These are phyloP conservation scores for Drosophila tropicalis DNA, from an alignment of 1,140 invertebrate genomes.

Conservation along the genomic window DNA sequence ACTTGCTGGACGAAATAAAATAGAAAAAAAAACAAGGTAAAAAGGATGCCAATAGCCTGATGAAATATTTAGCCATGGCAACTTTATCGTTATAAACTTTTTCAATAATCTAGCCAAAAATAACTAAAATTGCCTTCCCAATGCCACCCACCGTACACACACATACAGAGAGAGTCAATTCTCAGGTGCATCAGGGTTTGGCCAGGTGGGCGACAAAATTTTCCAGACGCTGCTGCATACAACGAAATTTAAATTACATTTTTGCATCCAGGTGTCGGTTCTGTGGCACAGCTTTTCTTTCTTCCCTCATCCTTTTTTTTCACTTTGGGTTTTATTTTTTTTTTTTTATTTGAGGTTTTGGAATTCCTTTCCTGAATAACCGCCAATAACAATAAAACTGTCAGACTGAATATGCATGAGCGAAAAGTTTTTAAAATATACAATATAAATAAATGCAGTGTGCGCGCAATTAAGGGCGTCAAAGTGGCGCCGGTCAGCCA, in stretches of 20 bases:
- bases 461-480: slow-evolving; percentile 73
- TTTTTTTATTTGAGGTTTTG: slow-evolving; percentile 7
- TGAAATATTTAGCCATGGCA: slow-evolving; percentile 71
- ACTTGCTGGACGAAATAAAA: slow-evolving; percentile 61
- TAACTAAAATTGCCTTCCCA: slow-evolving; percentile 48
- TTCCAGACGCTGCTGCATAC: slow-evolving; percentile 27
- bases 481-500: slow-evolving; percentile 45
- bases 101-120: slow-evolving; percentile 70
- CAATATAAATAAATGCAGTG: slow-evolving; percentile 77
- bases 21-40: background rate
- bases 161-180: slow-evolving; percentile 35
- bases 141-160: background rate
- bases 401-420: slow-evolving; percentile 76
- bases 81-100: slow-evolving; percentile 75
- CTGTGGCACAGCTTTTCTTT: background rate
- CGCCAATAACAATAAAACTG: slow-evolving; percentile 79
- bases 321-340: background rate
- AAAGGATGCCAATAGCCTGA: slow-evolving; percentile 58
- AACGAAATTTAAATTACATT: slow-evolving; percentile 71
- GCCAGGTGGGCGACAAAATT: slow-evolving; percentile 55
- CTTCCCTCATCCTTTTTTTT: background rate
- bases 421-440: slow-evolving; percentile 72
- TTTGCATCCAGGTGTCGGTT: slow-evolving; percentile 33
- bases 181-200: slow-evolving; percentile 36
- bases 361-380: slow-evolving; percentile 43